phyloP scores from a whole-genome alignment of 2,797 vertebrate species.

The Eremophila alpestris region DNA sequence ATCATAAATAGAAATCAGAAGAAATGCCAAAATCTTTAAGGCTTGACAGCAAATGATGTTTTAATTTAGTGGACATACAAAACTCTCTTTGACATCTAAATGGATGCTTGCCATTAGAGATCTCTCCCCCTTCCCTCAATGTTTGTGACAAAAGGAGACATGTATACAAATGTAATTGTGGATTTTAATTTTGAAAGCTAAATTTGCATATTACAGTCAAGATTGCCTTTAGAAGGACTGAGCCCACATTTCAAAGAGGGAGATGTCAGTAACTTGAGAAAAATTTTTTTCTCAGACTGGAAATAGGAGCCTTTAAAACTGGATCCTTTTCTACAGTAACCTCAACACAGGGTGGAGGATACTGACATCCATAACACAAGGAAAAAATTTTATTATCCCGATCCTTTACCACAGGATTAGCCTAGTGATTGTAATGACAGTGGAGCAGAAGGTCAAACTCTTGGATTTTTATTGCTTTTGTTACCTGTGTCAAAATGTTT shows the following conservation, averaged over 20 bases:
- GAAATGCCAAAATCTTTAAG: conserved; percentile 51
- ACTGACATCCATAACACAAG: background rate
- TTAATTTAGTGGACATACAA: conserved; percentile 58
- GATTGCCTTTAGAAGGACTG: background rate
- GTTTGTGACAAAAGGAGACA: conserved; percentile 1
- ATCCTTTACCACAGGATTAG: background rate
- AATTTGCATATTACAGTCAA: conserved; percentile 5
- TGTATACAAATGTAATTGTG: background rate
- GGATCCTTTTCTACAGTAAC: background rate
- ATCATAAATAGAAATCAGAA: conserved; percentile 68
- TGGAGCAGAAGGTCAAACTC: background rate
- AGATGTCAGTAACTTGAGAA: background rate
- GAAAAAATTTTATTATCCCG: background rate
- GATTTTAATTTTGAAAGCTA: background rate
- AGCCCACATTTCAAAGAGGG: background rate
- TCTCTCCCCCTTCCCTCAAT: background rate
- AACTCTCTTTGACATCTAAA: conserved; percentile 66
- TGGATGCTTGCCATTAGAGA: conserved; percentile 38
- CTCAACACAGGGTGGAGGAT: background rate
- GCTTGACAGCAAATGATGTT: conserved; percentile 52
- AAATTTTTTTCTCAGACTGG: background rate
- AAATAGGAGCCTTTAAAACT: background rate
- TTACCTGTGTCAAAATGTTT: background rate
- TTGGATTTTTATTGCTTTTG: background rate
- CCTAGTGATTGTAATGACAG: background rate